phyloP scores from a whole-genome alignment of 2,797 vertebrate species.

The Oryzias dopingdopingensis region DNA sequence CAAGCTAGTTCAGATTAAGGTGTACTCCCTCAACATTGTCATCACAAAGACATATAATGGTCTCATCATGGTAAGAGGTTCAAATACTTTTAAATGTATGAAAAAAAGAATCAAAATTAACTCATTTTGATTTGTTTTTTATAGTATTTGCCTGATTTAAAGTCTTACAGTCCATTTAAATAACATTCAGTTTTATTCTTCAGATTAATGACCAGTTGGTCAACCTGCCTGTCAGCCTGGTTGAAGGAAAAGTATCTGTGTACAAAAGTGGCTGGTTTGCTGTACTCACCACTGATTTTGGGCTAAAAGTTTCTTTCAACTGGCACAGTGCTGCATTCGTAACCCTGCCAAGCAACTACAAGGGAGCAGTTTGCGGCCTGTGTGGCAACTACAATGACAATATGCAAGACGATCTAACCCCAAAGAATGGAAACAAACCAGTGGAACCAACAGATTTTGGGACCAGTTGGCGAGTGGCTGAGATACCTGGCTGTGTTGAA shows the following conservation, averaged over 20 bases:
- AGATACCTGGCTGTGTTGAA: conserved; percentile 61
- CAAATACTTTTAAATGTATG: not conserved
- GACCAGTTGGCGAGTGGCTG: conserved; percentile 66
- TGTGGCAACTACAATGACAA: conserved; percentile 75
- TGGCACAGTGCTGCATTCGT: conserved; percentile 61
- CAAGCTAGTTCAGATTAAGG: conserved; percentile 66
- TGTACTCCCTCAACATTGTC: conserved; percentile 60
- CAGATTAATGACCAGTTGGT: conserved; percentile 78
- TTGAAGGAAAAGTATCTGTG: conserved; percentile 48
- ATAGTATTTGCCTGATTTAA: not conserved
- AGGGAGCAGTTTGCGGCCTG: conserved; percentile 69
- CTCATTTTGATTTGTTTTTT: not conserved
- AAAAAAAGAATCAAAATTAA: too few relatives aligned
- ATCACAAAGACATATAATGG: conserved; percentile 63
- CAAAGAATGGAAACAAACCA: conserved; percentile 37
- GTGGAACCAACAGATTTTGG: conserved; percentile 45
- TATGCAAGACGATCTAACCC: conserved; percentile 63
- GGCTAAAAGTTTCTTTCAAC: conserved; percentile 69
- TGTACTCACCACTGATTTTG: conserved; percentile 68
- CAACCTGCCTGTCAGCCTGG: conserved; percentile 73
- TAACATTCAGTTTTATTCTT: conserved; percentile 5
- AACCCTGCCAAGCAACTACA: conserved; percentile 65
- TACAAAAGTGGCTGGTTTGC: conserved; percentile 55
- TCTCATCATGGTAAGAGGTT: conserved; percentile 63
- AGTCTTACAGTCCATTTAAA: not conserved